phyloP scores from a whole-genome alignment of 1,140 invertebrate species.

The Xylocopa sonorina region DNA sequence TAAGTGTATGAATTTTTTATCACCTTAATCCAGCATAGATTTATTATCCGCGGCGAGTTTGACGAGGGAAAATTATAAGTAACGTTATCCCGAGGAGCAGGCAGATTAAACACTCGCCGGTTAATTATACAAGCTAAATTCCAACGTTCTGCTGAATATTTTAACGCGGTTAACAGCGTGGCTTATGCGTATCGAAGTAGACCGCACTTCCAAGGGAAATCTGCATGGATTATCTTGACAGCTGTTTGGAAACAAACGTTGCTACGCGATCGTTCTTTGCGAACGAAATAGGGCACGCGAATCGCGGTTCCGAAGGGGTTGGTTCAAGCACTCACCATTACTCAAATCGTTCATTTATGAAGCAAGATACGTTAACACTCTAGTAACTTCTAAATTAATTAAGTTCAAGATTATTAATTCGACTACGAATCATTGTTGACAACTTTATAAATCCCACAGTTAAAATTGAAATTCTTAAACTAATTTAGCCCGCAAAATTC shows the following conservation, averaged over 20 bases:
- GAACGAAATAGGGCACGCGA: neutral
- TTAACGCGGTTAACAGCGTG: conserved; percentile 1
- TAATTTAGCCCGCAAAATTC: too few relatives aligned
- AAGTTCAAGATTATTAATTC: too few relatives aligned
- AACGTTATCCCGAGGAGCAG: neutral
- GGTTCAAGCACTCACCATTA: neutral
- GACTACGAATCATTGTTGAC: too few relatives aligned
- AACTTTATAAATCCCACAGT: too few relatives aligned
- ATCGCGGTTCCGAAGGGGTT: neutral
- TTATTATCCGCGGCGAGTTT: neutral
- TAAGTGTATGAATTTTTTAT: neutral
- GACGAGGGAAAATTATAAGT: conserved; percentile 7
- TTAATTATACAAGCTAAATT: conserved; percentile 20
- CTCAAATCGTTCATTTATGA: neutral
- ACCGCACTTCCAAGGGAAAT: conserved; percentile 14
- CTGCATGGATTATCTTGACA: conserved; percentile 30
- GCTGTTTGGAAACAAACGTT: conserved; percentile 40
- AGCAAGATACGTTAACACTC: neutral
- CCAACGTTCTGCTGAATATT: conserved; percentile 17
- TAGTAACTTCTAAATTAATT: too few relatives aligned
- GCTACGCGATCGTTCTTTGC: conserved; percentile 40
- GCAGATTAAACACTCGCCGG: neutral
- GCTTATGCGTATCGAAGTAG: conserved; percentile 29
- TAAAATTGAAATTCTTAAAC: too few relatives aligned
- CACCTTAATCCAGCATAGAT: neutral